phyloP scores from a whole-genome alignment of 2,888 invertebrate species.

The Plebejus anna region DNA sequence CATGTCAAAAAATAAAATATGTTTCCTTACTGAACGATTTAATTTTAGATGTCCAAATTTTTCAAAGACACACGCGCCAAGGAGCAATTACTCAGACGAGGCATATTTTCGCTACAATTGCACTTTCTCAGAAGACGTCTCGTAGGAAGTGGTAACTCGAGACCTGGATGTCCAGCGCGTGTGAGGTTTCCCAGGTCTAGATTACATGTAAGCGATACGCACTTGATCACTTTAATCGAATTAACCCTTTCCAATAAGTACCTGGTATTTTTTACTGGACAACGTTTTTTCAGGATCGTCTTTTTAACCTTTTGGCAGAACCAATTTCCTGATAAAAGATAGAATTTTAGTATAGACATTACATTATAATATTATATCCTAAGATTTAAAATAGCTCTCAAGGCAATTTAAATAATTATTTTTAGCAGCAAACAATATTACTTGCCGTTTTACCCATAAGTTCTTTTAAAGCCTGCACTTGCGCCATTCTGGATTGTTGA shows the following conservation, averaged over 20 bases:
- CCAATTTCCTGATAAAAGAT: not conserved
- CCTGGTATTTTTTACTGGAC: not conserved
- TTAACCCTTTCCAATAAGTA: slow-evolving; percentile 16
- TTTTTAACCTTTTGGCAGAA: not conserved
- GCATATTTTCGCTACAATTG: not conserved
- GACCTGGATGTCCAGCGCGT: slow-evolving; percentile 11
- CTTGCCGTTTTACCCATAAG: no score
- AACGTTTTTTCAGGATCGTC: not conserved
- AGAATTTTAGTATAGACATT: no score
- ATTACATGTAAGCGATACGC: slow-evolving; percentile 31
- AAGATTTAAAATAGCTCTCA: no score
- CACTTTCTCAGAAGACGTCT: slow-evolving; percentile 23
- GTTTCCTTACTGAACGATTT: no score
- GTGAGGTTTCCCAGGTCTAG: slow-evolving; percentile 28
- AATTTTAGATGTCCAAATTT: no score
- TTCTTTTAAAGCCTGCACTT: no score
- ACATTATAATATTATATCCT: no score
- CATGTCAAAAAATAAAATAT: no score
- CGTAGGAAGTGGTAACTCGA: slow-evolving; percentile 26
- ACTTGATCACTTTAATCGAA: slow-evolving; percentile 25
- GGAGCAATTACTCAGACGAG: not conserved
- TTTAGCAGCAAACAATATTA: no score
- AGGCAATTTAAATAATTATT: no score
- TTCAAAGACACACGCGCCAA: no score
- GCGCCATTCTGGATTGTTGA: no score